phyloP scores from a whole-genome alignment of 2,113 vertebrate genomes.

The Aspiorhynchus laticeps region DNA sequence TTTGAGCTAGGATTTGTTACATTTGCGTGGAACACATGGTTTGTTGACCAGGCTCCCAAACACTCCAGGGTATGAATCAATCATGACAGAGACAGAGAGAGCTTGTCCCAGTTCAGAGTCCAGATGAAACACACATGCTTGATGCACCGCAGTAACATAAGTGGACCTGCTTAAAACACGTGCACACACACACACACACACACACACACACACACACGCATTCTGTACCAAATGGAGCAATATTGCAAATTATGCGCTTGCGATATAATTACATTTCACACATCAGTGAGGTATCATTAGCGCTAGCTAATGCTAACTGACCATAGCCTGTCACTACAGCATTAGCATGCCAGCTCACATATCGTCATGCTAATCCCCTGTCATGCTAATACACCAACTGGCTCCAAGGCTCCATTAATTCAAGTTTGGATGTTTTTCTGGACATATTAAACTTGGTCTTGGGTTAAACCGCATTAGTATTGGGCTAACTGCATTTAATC shows the following conservation, averaged over 20 bases:
- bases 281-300: conserved; percentile 37
- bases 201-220: background rate
- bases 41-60: conserved; percentile 30
- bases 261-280: conserved; percentile 44
- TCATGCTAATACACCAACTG: conserved; percentile 37
- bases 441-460: conserved; percentile 7
- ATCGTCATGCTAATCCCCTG: conserved; percentile 45
- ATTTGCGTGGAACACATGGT: conserved; percentile 30
- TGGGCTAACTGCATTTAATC: conserved; percentile 9
- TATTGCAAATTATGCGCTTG: conserved; percentile 1
- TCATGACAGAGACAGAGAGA: conserved; percentile 31
- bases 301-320: conserved; percentile 39
- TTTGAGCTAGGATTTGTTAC: conserved; percentile 34
- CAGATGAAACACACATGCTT: conserved; percentile 36
- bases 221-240: conserved; percentile 28
- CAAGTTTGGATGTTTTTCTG: background rate
- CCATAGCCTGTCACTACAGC: conserved; percentile 34
- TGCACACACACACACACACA: background rate
- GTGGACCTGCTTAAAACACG: conserved; percentile 24
- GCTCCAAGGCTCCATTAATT: background rate
- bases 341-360: conserved; percentile 42
- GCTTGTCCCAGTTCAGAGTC: conserved; percentile 15
- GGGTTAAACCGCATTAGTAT: conserved; percentile 1
- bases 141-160: background rate
- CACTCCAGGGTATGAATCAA: conserved; percentile 34